phyloP scores from a whole-genome alignment of 2,797 vertebrate genomes.

The Catostomus latipinnis region DNA sequence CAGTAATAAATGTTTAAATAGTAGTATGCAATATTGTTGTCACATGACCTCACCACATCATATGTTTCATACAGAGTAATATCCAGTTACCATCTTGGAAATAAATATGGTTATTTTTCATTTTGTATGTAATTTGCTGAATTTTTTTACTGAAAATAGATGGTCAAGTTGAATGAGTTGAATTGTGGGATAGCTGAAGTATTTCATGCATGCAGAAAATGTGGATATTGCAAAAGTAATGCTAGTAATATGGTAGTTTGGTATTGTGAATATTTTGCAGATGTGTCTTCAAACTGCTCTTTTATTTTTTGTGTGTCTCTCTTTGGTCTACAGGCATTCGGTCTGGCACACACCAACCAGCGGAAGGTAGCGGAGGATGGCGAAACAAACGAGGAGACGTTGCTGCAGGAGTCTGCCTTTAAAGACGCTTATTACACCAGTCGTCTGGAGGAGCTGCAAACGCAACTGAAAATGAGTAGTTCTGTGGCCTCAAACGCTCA shows the following conservation, averaged over 20 bases:
- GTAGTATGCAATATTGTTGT: no score
- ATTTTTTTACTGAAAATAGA: no score
- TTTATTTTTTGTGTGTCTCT: slow-evolving; percentile 22
- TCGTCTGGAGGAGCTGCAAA: slow-evolving; percentile 92
- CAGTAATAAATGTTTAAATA: no score
- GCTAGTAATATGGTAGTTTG: neutral
- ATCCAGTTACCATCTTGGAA: no score
- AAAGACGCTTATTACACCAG: slow-evolving; percentile 94
- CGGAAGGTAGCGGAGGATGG: slow-evolving; percentile 97
- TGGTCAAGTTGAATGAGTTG: no score
- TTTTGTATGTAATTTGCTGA: no score
- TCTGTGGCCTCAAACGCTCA: slow-evolving; percentile 86
- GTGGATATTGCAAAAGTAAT: neutral
- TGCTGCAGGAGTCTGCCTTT: slow-evolving; percentile 94
- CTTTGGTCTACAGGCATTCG: slow-evolving; percentile 84
- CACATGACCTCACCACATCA: no score
- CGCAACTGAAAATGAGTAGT: slow-evolving; percentile 86
- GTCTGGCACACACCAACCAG: slow-evolving; percentile 94
- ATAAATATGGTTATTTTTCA: no score
- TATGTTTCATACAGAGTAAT: no score
- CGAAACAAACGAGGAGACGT: slow-evolving; percentile 92
- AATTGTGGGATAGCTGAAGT: no score
- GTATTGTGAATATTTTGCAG: no score
- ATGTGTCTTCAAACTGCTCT: neutral
- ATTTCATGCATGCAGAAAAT: no score